Evolutionary conservation across 2,113 vertebrate genomes (phyloP).

Genomic region (Typhlomys cinereus): DNA sequence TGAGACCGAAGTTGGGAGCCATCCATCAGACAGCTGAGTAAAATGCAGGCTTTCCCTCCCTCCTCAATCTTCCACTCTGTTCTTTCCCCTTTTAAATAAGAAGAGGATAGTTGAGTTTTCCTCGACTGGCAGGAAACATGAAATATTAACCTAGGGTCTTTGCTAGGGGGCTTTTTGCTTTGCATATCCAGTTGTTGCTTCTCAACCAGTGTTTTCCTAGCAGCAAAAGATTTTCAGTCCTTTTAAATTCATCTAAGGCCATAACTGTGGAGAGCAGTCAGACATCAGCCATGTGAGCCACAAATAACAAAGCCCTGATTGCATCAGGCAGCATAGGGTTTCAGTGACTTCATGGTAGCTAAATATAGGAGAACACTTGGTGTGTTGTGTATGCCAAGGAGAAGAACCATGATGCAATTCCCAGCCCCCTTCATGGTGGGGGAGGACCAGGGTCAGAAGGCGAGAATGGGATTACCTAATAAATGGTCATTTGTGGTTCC

Average conservation of each 20-base stretch:
- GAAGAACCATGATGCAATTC: conserved; percentile 71
- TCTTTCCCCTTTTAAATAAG: neutral
- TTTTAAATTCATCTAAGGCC: conserved; percentile 60
- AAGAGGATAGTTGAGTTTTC: conserved; percentile 20
- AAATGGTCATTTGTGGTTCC: conserved; percentile 42
- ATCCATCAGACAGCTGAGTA: neutral
- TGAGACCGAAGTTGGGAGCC: neutral
- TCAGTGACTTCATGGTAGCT: conserved; percentile 65
- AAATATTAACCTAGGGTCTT: neutral
- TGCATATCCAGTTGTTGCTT: conserved; percentile 36
- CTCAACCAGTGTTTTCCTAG: conserved; percentile 12
- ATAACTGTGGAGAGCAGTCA: neutral
- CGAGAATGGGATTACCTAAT: conserved; percentile 57
- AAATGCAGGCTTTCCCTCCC: neutral
- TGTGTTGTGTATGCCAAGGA: conserved; percentile 64
- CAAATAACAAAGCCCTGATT: conserved; percentile 68
- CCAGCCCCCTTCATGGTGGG: neutral
- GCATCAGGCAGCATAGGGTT: conserved; percentile 15
- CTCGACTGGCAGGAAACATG: neutral
- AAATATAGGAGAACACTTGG: conserved; percentile 78
- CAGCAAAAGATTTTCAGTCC: conserved; percentile 56
- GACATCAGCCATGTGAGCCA: conserved; percentile 51
- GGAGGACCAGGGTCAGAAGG: conserved; percentile 54
- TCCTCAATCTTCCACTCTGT: neutral
- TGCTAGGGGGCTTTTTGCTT: neutral